Base-by-base conservation (phyloP, 1,140 invertebrate species). In the Dreissena rostriformis region DNA sequence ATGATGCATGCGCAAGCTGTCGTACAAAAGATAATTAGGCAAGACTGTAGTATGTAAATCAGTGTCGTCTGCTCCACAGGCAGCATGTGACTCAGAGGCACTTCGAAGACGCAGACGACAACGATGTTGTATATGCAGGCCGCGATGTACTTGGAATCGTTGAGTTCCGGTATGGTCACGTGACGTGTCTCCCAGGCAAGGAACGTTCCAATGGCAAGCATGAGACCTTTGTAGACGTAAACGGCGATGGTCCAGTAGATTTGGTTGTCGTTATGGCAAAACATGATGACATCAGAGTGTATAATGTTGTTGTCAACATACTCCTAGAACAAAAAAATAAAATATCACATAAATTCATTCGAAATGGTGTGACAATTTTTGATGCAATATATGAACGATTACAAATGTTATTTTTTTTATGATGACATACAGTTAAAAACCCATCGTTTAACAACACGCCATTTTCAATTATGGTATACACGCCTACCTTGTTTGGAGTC, bases 61-160 rank as follows among this genome's bases (percentile, higher is more conserved):
- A 87, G 51, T 51, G 87, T 80, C 53, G 74, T 80, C 28, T 85
- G 76, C 52, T 84, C 71, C 1, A 86, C 86, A 57, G 80, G 99
- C 93, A 67, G 99, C 98, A 87, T 94, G 95, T 81, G 79, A 70
- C 97, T 97, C 82, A 99, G 97, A 0, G 97, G 97, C 5, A 97
- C 97, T 8, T 98, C 98, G 90, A 98, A 71, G 4, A 99, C 96
- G 92, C 98, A 99, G 96, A 99, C 98, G 88, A 99, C 98, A 65
- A 99, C 97, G 55, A 99, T 98, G 93, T 99, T 99, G 94, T 99
- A 99, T 17, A 99, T 98, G 65, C 97, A 97, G 94, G 99, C 96
- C 12, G 94, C 94, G 28, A 91, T 90, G 80, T 83, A 85, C 68
- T 87, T 89, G 39, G 88, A 89, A 76, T 91, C 90, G 76, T 91